These are phyloP conservation scores for Calameuta pallipes DNA, from an alignment of 2,888 invertebrate species.

Conservation along the genomic window DNA sequence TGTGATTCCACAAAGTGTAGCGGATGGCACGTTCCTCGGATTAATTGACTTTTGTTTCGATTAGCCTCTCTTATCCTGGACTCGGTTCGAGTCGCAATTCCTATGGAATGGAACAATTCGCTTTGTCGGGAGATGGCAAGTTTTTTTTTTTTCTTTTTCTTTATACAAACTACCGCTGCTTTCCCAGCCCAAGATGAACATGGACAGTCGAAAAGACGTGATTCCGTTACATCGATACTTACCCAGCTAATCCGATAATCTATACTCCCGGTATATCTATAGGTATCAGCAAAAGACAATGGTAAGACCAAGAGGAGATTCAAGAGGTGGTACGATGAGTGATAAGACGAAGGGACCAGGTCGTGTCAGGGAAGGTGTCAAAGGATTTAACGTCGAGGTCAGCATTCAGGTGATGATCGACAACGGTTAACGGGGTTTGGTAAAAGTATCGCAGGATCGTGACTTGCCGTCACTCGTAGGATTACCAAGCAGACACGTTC, in stretches of 20 bases:
- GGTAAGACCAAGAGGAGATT: not conserved
- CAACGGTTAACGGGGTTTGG: conserved; percentile 27
- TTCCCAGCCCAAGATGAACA: not conserved
- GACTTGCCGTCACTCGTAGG: conserved; percentile 41
- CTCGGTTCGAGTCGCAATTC: not conserved
- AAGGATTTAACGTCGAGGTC: conserved; percentile 32
- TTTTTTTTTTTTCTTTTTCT: not conserved
- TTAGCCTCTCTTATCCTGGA: conserved; percentile 15
- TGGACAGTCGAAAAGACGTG: not conserved
- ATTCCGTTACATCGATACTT: not conserved
- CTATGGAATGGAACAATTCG: not conserved
- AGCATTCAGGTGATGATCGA: conserved; percentile 48
- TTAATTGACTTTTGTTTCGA: conserved; percentile 33
- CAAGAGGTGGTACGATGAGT: not conserved
- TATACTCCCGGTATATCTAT: not conserved
- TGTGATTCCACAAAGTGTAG: conserved; percentile 24
- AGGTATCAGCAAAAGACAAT: not conserved
- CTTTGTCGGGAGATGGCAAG: not conserved
- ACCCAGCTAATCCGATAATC: not conserved
- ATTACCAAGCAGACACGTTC: not conserved
- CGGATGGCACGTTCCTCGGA: conserved; percentile 33
- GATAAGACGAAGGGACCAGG: not conserved
- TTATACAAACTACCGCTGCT: not conserved
- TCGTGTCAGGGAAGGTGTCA: not conserved
- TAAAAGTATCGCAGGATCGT: conserved; percentile 48